Base-by-base conservation (phyloP, 2,113 vertebrate species). In the Coturnix japonica region DNA sequence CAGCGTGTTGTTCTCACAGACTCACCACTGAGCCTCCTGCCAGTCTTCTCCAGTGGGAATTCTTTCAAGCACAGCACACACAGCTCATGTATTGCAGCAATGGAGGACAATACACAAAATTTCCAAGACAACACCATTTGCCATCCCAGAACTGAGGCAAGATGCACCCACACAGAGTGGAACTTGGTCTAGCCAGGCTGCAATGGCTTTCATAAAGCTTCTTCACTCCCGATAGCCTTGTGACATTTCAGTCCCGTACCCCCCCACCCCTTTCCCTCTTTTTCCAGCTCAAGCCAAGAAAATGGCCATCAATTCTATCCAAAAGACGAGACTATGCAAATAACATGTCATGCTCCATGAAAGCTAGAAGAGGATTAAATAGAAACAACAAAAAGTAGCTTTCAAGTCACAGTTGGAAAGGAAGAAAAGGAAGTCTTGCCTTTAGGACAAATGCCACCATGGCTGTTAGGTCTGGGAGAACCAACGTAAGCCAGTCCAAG, bases 401-500 rank as follows among this genome's bases (percentile, higher is more conserved):
- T 69, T 66, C 54, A 82, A 73, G 25, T 11, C 28, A 51, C 59
- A 76, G 25, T 1, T 13, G 39, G 11, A 20, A 81, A 0, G 21
- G 13, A 80, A 80, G 25, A 66, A 64, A 53, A 46, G 46, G 26
- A 43, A 86, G n/a, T 56, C 98, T 98, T 97, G 99, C 99, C 97
- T 97, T 98, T 99, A 46, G 99, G 98, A 95, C 99, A 99, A 96
- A 99, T 98, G 59, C 99, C 99, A 26, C 99, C 99, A 15, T 99
- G 98, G 64, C 98, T 99, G 84, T 98, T 98, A 49, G 97, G 93
- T 88, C 97, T 97, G 85, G 98, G 98, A 57, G 99, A 99, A 53
- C 99, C 99, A 60, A 99, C 99, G 0, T 99, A 99, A 26, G 99
- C 99, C 60, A 99, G 93, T 33, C 99, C 99, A 77, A 99, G 98